Conservation (phyloP, 1,140 invertebrate species). For the Diprion similis region DNA sequence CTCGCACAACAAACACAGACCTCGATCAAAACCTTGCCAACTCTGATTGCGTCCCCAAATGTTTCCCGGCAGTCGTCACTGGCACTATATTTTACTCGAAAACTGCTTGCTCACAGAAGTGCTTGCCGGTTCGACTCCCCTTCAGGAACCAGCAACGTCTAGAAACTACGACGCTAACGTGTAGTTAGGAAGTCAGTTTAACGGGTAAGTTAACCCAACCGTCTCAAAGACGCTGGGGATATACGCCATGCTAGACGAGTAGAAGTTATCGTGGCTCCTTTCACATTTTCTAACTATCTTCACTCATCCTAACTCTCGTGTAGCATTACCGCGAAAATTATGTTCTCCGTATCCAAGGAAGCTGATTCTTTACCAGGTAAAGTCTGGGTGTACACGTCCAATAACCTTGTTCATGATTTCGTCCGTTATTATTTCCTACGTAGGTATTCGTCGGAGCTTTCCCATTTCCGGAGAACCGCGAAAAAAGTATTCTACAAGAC, state of each 20-base stretch:
- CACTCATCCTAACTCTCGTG: not conserved
- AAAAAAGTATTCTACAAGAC: too few species aligned
- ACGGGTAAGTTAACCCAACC: not conserved
- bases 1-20: slow-evolving; percentile 1
- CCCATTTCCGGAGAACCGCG: too few species aligned
- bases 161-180: not conserved
- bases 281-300: not conserved
- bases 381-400: too few species aligned
- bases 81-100: not conserved
- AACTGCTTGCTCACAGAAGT: slow-evolving; percentile 1
- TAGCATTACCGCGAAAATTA: not conserved
- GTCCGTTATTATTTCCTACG: too few species aligned
- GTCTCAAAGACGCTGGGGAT: not conserved
- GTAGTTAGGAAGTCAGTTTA: slow-evolving; percentile 5
- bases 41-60: not conserved
- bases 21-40: not conserved
- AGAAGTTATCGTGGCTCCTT: not conserved
- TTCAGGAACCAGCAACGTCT: not conserved
- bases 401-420: too few species aligned
- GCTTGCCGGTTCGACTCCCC: not conserved
- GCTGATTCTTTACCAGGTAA: too few species aligned
- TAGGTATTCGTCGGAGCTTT: too few species aligned
- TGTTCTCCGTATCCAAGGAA: not conserved
- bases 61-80: not conserved
- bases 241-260: not conserved